Evolutionary conservation across 2,797 vertebrate species (phyloP), one percentile per base, ranked within the genome.

Genomic region (Melanotaenia nigrans): DNA sequence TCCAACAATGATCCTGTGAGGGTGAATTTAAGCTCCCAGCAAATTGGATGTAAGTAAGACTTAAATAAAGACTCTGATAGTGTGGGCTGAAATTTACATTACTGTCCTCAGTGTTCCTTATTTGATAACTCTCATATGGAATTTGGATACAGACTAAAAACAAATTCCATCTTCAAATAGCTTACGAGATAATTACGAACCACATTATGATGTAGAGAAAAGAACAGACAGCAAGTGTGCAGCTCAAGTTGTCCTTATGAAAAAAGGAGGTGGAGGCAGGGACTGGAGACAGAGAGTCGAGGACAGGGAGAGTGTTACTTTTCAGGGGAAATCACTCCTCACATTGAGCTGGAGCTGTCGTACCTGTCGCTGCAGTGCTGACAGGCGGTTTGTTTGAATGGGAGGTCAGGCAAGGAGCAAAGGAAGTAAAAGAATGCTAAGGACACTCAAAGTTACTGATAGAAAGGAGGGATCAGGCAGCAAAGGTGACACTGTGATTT

Each of bases 371-470:
- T 90, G 92, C 84, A 86, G 92, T 67, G 87, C 88, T 94, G 92
- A 93, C 95, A 96, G 94, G 90, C 93, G 88, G 94, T 95, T 96
- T 96, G 93, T 94, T 92, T 92, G 84, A 88, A 89, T 59, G 83
- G 84, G 80, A 93, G 93, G 91, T 94, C 92, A 94, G 83, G 89
- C 86, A 82, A 87, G 91, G 93, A 93, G 88, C 73, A 91, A 72
- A 83, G 92, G 93, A 94, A 93, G 91, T 90, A 87, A 86, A 90
- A 92, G 91, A 94, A 93, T 92, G 89, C 92, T 86, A 86, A 90
- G 90, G 90, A 91, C 93, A 90, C 91, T 92, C 89, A 89, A 90
- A 92, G 90, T 93, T 94, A 91, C 91, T 90, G 92, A 93, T 90
- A 93, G 87, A 84, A 75, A 81, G 80, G 85, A 72, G 76, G 81